Percentiles rank a stretch among this genome's conserved stretches.
These are phyloP conservation scores for Pemphredon lugubris DNA, from an alignment of 2,888 invertebrate genomes.

Conservation along the genomic window DNA sequence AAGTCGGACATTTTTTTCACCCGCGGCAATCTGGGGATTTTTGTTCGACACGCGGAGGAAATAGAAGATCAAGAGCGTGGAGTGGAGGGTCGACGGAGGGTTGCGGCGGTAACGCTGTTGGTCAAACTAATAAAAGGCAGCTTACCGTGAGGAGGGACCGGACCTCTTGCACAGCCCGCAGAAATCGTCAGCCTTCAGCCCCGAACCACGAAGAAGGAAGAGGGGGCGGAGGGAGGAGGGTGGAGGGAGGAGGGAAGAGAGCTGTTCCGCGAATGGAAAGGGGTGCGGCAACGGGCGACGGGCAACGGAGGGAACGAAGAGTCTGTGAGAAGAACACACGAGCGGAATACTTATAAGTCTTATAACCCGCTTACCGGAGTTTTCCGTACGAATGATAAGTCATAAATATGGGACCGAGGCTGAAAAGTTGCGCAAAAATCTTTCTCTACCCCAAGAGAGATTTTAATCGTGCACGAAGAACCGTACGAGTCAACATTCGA, in stretches of 20 bases:
- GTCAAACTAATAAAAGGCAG: constrained; percentile 63
- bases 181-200: constrained; percentile 17
- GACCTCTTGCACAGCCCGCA: constrained; percentile 26
- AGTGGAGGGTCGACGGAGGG: neutral
- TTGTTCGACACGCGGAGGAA: constrained; percentile 7
- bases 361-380: constrained; percentile 55
- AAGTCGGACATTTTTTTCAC: constrained; percentile 33
- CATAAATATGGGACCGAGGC: constrained; percentile 44
- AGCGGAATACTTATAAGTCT: constrained; percentile 59
- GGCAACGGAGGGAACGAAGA: neutral
- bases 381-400: constrained; percentile 37
- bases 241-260: constrained; percentile 1
- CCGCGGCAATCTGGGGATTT: constrained; percentile 18
- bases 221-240: no score
- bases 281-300: neutral
- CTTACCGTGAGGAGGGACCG: constrained; percentile 39
- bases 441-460: constrained; percentile 30
- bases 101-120: constrained; percentile 47
- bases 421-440: constrained; percentile 38
- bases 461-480: constrained; percentile 42
- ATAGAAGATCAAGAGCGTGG: neutral
- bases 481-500: neutral
- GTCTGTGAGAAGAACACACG: constrained; percentile 15
- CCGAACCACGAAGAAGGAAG: constrained; percentile 24
- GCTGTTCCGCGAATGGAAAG: constrained; percentile 1